These are phyloP conservation scores for Nipponacmea schrenckii DNA, from an alignment of 2,888 invertebrate species.

Conservation along the genomic window DNA sequence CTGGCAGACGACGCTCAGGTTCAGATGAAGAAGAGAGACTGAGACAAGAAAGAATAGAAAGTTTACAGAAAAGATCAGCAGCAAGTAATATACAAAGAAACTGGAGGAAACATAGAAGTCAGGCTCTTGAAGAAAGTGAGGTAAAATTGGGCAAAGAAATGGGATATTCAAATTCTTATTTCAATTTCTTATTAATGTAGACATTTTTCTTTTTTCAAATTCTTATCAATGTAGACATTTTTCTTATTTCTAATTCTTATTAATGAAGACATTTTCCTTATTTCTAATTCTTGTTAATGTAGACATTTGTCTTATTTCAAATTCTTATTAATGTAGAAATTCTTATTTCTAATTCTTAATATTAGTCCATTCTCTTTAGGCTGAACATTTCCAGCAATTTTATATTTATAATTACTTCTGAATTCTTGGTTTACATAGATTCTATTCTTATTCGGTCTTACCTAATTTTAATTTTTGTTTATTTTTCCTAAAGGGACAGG, in stretches of 20 bases:
- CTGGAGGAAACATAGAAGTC: conserved; percentile 36
- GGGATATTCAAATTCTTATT: not conserved
- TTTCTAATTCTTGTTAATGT: too few relatives aligned
- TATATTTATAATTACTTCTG: too few relatives aligned
- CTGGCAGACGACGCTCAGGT: conserved; percentile 36
- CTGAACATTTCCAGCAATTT: too few relatives aligned
- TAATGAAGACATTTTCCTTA: too few relatives aligned
- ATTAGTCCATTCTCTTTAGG: too few relatives aligned
- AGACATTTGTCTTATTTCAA: too few relatives aligned
- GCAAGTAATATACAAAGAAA: conserved; percentile 45
- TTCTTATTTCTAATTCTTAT: not conserved
- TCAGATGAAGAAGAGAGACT: conserved; percentile 28
- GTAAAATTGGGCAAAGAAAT: conserved; percentile 8
- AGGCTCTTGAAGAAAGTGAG: conserved; percentile 27
- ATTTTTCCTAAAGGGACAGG: not conserved
- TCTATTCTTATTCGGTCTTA: not conserved
- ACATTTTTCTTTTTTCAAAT: conserved; percentile 3
- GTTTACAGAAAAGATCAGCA: conserved; percentile 40
- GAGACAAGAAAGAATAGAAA: conserved; percentile 30
- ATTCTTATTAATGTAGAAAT: conserved; percentile 1
- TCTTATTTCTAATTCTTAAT: not conserved
- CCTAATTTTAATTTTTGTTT: not conserved
- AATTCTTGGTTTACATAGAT: too few relatives aligned
- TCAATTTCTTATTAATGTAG: not conserved
- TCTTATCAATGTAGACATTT: not conserved